Base-by-base conservation (phyloP, 1,140 invertebrate species). In the Heliconius eleuchia region DNA sequence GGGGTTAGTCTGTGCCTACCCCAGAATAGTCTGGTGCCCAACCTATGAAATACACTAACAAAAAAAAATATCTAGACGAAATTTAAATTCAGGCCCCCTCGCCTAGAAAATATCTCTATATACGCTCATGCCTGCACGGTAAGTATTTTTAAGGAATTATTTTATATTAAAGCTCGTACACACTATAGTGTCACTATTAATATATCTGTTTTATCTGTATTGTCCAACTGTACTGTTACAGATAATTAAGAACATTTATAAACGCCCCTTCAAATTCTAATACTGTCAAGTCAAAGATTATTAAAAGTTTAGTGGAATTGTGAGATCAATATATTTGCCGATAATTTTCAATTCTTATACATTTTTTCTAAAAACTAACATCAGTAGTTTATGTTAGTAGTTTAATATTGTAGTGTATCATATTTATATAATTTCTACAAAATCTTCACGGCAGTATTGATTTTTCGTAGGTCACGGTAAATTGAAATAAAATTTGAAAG, bases 381-480 rank as follows among this genome's bases (percentile, higher is more conserved):
- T 30, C 30, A 13, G 13, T 30, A 66, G 60, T 66, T 27, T 27
- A 66, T 18, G 60, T 66, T 66, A 66, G 27, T 66, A 30, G 23
- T 16, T 30, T 66, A 27, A 2, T 3, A 66, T 66, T 66, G 4
- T 30, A 66, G 1, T 27, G 30, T 30, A 11, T 30, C 27, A 16
- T 66, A 16, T 30, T 66, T 27, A 66, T 66, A 30, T 13, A 3
- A 66, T 30, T 30, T 8, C 11, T 66, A 30, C 60, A 30, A 66
- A 30, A 23, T 66, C 60, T 66, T 66, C 3, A 66, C 11, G 23
- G 60, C 60, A 66, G 72, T 85, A 85, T 85, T 85, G 84, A 85
- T 85, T 85, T 85, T 84, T 81, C 75, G n/a, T 77, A 77, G 72
- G 70, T 74, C 60, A 87, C 83, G 86, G 85, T 87, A 85, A 86